A percentile compares a stretch with the other conserved stretches of the same genome.
Evolutionary conservation across 1,140 invertebrate genomes (phyloP).

Genomic region (Drosophila quadrilineata): DNA sequence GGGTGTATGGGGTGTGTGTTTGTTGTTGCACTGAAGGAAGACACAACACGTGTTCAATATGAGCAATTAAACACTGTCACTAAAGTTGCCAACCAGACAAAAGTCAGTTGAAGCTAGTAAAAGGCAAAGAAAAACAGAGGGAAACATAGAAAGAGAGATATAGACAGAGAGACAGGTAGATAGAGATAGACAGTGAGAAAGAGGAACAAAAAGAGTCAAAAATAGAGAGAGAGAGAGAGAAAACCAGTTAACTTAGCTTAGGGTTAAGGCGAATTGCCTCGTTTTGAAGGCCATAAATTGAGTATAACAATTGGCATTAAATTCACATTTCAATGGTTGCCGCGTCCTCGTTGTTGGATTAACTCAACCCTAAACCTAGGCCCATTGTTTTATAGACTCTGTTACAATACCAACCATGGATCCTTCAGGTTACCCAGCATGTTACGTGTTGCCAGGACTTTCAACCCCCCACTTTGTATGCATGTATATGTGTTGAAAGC

Average conservation of each 20-base stretch:
- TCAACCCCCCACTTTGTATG: constrained; percentile 23
- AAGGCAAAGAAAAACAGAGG: too few species aligned
- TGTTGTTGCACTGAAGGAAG: constrained; percentile 16
- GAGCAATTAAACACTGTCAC: constrained; percentile 78
- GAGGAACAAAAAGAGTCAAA: too few species aligned
- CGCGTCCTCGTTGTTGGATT: constrained; percentile 49
- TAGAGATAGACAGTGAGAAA: too few species aligned
- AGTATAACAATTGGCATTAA: constrained; percentile 68
- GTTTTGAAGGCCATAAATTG: constrained; percentile 47
- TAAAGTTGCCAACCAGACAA: constrained; percentile 57
- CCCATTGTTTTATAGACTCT: constrained; percentile 50
- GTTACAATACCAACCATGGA: constrained; percentile 25
- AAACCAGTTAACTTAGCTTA: constrained; percentile 29
- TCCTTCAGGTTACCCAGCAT: constrained; percentile 50
- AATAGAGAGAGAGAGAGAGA: not conserved
- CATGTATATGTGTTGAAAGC: too few species aligned
- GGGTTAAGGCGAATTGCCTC: too few species aligned
- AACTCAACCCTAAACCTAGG: constrained; percentile 28
- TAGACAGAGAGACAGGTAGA: too few species aligned
- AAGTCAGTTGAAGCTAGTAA: too few species aligned
- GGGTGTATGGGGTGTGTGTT: not conserved
- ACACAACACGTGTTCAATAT: constrained; percentile 74
- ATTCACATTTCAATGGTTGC: constrained; percentile 65
- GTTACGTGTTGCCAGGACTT: constrained; percentile 41
- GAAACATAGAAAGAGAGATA: too few species aligned